Conservation (phyloP, 2,113 vertebrate species). For the Scalopus aquaticus region DNA sequence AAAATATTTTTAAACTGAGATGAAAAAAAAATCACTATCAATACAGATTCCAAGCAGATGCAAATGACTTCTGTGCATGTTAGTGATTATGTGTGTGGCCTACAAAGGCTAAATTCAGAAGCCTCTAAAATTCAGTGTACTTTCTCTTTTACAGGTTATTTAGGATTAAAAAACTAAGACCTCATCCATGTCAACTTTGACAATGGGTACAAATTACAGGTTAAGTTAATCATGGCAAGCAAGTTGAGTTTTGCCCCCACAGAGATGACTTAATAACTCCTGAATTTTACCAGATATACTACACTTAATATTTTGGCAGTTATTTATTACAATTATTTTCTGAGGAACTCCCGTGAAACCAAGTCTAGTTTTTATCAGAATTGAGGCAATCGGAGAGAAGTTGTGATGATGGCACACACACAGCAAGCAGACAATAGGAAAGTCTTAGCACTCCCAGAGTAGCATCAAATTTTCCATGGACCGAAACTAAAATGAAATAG, state of each 20-base stretch:
- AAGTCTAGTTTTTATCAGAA: conserved; percentile 47
- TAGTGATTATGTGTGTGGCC: conserved; percentile 81
- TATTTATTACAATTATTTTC: conserved; percentile 64
- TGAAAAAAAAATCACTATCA: conserved; percentile 52
- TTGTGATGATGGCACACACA: conserved; percentile 8
- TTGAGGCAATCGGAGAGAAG: background rate
- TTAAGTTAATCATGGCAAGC: conserved; percentile 36
- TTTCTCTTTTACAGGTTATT: conserved; percentile 61
- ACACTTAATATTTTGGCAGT: conserved; percentile 28
- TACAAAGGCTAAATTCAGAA: conserved; percentile 71
- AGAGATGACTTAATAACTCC: conserved; percentile 30
- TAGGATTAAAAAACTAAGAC: conserved; percentile 45
- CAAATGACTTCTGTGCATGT: conserved; percentile 74
- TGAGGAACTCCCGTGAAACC: conserved; percentile 50
- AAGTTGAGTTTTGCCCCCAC: background rate
- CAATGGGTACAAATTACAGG: conserved; percentile 33
- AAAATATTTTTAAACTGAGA: conserved; percentile 74
- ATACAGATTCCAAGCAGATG: conserved; percentile 71
- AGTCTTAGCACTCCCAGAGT: conserved; percentile 60
- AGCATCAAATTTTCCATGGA: conserved; percentile 69
- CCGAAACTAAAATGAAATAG: conserved; percentile 70
- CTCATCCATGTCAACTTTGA: conserved; percentile 45
- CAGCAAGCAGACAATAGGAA: conserved; percentile 53
- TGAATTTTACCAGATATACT: conserved; percentile 46
- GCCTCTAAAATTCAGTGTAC: conserved; percentile 55